Base-by-base conservation (phyloP, 2,797 vertebrate species). In the Botia almorhae region DNA sequence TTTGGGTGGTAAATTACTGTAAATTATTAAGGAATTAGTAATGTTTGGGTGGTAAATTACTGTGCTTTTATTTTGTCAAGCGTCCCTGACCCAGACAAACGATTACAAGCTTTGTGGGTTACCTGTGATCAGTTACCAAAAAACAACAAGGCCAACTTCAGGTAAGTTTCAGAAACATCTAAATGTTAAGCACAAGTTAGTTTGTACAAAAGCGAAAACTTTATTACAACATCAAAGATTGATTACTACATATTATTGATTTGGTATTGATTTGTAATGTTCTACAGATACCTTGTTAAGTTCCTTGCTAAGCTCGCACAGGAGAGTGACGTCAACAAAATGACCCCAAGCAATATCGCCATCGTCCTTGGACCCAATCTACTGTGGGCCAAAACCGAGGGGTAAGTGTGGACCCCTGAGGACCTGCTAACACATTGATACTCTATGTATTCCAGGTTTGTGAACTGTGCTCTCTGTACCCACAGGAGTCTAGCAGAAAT, bases 71-170 rank as follows among this genome's bases (percentile, higher is more conserved):
- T 21, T 69, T 65, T 67, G 51, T 85, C 46, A 89, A 99, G 98
- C 82, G 93, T 98, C 77, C 91, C 96, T 67, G 98, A 99, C 89
- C 94, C 96, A 85, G 97, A 98, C 89, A 98, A 96, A 91, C 95
- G 97, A 84, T 95, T 99, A 16, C 97, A 99, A 79, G 96, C 96
- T 6, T 89, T 99, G 4, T 99, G 98, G 97, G 91, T 96, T 58
- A 96, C 94, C 12, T 99, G 97, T 89, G 96, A 98, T 92, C 93
- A 96, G 78, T 91, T 99, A 90, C 98, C 98, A 89, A 97, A 97
- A 92, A 96, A 94, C 89, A 96, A 96, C 88, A 96, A 95, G 84
- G 94, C 93, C 74, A 99, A 99, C 88, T 94, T 99, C 90, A 96
- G 97, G 98, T 99, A 39, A 0, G 87, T 74, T 50, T 70, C 46